phyloP scores from a whole-genome alignment of 2,113 vertebrate genomes.

The Heteronetta atricapilla region DNA sequence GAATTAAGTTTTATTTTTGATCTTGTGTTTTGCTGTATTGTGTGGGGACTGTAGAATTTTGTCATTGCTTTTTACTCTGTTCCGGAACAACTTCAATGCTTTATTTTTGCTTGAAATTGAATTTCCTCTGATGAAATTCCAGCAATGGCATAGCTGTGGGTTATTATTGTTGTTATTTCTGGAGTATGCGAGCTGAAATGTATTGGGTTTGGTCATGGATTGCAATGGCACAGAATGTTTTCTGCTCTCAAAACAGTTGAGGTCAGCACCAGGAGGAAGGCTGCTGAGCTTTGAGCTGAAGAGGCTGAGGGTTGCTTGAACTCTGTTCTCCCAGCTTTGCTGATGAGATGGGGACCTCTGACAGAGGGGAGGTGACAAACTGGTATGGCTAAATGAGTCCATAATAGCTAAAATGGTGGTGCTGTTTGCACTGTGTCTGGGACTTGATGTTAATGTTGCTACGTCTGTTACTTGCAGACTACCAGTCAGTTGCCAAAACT shows the following conservation, averaged over 20 bases:
- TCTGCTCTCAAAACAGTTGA: not conserved
- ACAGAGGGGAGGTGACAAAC: not conserved
- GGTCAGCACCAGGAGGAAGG: not conserved
- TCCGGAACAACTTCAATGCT: not conserved
- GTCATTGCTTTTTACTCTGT: not conserved
- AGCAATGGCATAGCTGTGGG: not conserved
- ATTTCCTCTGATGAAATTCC: slow-evolving; percentile 29
- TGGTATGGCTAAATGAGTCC: not conserved
- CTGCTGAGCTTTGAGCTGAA: not conserved
- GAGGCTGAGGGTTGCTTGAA: not conserved
- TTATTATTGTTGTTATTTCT: not conserved
- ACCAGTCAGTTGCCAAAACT: not conserved
- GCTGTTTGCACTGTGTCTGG: accelerated
- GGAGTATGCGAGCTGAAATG: not conserved
- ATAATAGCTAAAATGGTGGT: not conserved
- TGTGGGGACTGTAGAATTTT: not conserved
- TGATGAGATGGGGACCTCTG: not conserved
- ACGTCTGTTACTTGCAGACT: not conserved
- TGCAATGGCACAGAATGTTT: not conserved
- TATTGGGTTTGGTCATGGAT: not conserved
- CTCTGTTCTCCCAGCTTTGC: not conserved
- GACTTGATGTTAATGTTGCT: not conserved
- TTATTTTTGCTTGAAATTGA: slow-evolving; percentile 17
- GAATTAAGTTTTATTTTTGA: slow-evolving; percentile 18
- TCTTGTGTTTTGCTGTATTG: not conserved